Evolutionary conservation across 2,888 invertebrate species (phyloP), one percentile per base, ranked within the genome.

Genomic region (Ashinkailepas kermadecensis): DNA sequence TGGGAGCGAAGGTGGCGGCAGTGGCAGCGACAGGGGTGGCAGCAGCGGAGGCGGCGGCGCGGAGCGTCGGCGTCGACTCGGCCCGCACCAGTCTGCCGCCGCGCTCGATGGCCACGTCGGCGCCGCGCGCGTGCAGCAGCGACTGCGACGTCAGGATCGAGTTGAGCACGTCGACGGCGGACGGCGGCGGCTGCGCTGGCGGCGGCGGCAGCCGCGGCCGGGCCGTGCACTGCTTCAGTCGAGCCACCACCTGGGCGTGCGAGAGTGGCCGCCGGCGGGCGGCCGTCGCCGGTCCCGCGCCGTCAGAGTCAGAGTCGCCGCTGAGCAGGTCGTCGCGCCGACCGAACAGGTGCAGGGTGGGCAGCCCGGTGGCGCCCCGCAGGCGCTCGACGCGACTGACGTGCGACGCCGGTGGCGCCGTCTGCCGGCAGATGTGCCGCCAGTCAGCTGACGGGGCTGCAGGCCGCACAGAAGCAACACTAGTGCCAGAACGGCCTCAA

Each of bases 121-220:
- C 25, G 59, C 86, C 85, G 25, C 85, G 84, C 81, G 85, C 83
- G 80, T 85, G 85, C 13, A 88, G 85, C 59, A 86, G 82, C 39
- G 84, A 85, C 83, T 88, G 88, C 54, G 85, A 86, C 82, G 85
- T 84, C 84, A 88, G 85, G 67, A 88, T 87, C 70, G 86, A 86
- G 70, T 86, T 87, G 81, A 88, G 85, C 56, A 88, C 81, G 84
- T 87, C 87, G 83, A 79, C 67, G 25, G 81, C 13, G n/a, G 56
- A 13, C n/a, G 67, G 58, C 57, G 9, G 39, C 7, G 39, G 56
- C 21, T 54, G 56, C 54, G 56, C 56, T 58, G 58, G 23, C 58
- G 58, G 79, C 15, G 21, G 23, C 8, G 58, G 23, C 58, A 23
- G 79, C 58, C 15, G 7, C 58, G 58, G 54, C 74, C 13, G 23